Percentiles rank a stretch among this genome's conserved stretches.
These are phyloP conservation scores for Amia ocellicauda DNA, from an alignment of 2,113 vertebrate genomes.

Conservation along the genomic window DNA sequence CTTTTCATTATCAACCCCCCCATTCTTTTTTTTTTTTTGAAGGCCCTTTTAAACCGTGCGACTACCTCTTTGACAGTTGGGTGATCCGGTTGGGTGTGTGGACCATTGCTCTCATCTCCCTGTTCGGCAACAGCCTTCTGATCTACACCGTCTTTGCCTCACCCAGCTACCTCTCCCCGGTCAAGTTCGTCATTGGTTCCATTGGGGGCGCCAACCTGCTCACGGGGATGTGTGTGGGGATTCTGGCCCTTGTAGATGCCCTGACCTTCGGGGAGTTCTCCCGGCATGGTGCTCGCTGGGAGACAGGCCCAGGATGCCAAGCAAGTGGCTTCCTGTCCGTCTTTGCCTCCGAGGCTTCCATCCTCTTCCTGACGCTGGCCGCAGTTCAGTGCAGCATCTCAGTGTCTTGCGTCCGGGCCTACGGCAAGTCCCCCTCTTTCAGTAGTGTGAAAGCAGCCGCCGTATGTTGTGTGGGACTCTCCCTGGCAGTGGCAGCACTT, in stretches of 20 bases:
- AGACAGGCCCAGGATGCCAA: conserved; percentile 76
- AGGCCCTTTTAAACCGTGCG: conserved; percentile 94
- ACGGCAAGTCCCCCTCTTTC: conserved; percentile 70
- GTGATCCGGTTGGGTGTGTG: conserved; percentile 86
- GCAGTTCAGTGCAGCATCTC: conserved; percentile 83
- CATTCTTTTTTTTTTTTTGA: conserved; percentile 25
- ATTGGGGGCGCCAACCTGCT: conserved; percentile 83
- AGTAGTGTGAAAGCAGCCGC: conserved; percentile 70
- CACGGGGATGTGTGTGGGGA: conserved; percentile 78
- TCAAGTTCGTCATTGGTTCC: conserved; percentile 82
- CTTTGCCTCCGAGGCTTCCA: conserved; percentile 81
- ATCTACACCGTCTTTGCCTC: conserved; percentile 77
- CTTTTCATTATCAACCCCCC: conserved; percentile 20
- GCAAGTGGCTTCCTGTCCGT: conserved; percentile 85
- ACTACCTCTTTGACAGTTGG: conserved; percentile 91
- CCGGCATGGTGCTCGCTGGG: conserved; percentile 80
- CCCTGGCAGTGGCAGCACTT: conserved; percentile 69
- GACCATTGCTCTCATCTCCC: conserved; percentile 73
- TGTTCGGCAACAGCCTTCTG: conserved; percentile 81
- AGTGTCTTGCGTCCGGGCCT: conserved; percentile 68
- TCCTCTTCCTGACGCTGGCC: conserved; percentile 81
- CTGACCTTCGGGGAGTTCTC: conserved; percentile 83
- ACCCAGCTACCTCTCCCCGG: conserved; percentile 72
- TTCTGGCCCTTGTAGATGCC: conserved; percentile 77
- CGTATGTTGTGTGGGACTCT: conserved; percentile 75